phyloP scores from a whole-genome alignment of 2,113 vertebrate genomes.

The Strigops habroptila region DNA sequence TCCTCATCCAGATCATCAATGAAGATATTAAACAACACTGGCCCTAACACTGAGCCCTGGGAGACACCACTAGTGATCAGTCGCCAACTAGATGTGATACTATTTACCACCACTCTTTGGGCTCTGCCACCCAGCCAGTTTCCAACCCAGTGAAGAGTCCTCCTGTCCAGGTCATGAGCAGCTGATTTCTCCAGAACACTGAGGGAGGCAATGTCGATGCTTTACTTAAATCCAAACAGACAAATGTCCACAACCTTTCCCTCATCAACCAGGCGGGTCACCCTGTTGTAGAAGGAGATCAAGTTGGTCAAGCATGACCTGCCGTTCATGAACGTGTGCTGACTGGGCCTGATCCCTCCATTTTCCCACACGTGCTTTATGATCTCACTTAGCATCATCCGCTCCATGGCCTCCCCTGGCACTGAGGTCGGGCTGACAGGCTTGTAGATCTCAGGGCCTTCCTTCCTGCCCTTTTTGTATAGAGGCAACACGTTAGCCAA shows the following conservation, averaged over 20 bases:
- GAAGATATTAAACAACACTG: background rate
- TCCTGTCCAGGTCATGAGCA: background rate
- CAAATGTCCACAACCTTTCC: background rate
- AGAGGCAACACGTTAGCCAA: background rate
- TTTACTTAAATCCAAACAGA: background rate
- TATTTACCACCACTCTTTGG: background rate
- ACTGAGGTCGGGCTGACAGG: background rate
- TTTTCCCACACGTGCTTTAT: background rate
- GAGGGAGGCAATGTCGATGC: background rate
- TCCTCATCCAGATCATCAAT: background rate
- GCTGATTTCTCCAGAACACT: background rate
- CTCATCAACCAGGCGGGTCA: background rate
- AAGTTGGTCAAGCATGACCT: background rate
- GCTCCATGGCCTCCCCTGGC: background rate
- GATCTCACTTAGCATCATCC: background rate
- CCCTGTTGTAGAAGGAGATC: background rate
- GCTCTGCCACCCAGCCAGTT: background rate
- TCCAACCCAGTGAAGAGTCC: background rate
- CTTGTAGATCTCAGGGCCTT: background rate
- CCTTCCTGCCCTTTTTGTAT: background rate
- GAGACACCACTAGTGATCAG: background rate
- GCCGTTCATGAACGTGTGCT: background rate
- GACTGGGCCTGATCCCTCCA: background rate
- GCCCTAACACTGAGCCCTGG: background rate
- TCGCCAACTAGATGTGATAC: background rate